phyloP scores from a whole-genome alignment of 92 coral and sea anemone genomes.

The Muricea muricata region DNA sequence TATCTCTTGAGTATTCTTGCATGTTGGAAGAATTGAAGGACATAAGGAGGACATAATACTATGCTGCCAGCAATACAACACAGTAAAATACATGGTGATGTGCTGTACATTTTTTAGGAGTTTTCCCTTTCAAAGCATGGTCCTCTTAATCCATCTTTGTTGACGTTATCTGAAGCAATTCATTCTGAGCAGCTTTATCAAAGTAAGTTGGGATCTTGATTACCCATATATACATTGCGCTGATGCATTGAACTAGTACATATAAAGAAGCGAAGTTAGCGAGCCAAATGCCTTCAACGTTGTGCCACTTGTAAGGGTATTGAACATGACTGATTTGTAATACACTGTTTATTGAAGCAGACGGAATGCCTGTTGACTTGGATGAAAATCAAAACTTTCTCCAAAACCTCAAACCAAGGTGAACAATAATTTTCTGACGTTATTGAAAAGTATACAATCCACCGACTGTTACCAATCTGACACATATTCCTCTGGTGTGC shows the following conservation, averaged over 20 bases:
- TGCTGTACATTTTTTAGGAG: constrained; percentile 31
- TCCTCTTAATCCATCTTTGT: constrained; percentile 62
- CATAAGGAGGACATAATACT: too few species aligned
- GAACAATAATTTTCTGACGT: neutral
- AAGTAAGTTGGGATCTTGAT: neutral
- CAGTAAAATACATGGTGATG: too few species aligned
- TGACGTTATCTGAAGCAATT: constrained; percentile 82
- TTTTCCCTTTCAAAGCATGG: constrained; percentile 56
- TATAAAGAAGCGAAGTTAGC: too few species aligned
- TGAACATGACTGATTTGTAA: too few species aligned
- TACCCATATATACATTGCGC: too few species aligned
- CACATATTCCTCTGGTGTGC: too few species aligned
- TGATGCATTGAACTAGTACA: neutral
- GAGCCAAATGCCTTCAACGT: too few species aligned
- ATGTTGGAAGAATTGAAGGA: too few species aligned
- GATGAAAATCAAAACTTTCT: neutral
- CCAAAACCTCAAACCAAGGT: neutral
- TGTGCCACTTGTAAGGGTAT: too few species aligned
- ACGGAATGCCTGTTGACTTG: neutral
- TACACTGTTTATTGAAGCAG: neutral
- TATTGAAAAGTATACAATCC: neutral
- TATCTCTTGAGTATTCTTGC: too few species aligned
- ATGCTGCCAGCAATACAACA: too few species aligned
- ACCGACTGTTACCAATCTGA: too few species aligned
- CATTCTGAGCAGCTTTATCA: neutral